These are phyloP conservation scores for Heliconius congener DNA, from an alignment of 1,140 invertebrate species.

Conservation along the genomic window DNA sequence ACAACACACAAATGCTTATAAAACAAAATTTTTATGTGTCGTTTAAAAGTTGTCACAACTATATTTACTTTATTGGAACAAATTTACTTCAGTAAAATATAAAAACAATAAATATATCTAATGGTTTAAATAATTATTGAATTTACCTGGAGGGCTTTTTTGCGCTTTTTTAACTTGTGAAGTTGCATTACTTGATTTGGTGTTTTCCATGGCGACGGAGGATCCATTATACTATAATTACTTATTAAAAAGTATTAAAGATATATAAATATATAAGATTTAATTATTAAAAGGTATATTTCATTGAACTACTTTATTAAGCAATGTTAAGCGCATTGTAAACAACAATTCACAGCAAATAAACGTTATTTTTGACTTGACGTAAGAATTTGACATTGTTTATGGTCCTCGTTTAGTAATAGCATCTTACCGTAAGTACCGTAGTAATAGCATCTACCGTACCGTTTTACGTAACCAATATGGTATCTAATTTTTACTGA, in stretches of 20 bases:
- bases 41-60: not conserved
- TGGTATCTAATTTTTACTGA: no score
- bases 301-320: not conserved
- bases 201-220: conserved; percentile 77
- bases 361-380: conserved; percentile 5
- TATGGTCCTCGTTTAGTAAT: not conserved
- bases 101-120: not conserved
- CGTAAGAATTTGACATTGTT: not conserved
- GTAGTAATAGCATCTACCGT: not conserved
- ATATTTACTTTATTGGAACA: not conserved
- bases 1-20: no score
- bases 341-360: not conserved
- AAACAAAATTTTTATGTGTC: not conserved
- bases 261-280: not conserved
- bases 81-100: not conserved
- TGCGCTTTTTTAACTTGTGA: conserved; percentile 85
- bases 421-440: not conserved
- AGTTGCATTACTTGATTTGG: conserved; percentile 85
- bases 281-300: not conserved
- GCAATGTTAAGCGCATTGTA: not conserved
- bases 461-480: no score
- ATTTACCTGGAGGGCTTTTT: conserved; percentile 86
- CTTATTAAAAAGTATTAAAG: not conserved
- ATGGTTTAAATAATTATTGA: conserved; percentile 17
- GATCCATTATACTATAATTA: conserved; percentile 49